These are phyloP conservation scores for Drosophila prosaltans DNA, from an alignment of 1,140 invertebrate species.

Conservation along the genomic window DNA sequence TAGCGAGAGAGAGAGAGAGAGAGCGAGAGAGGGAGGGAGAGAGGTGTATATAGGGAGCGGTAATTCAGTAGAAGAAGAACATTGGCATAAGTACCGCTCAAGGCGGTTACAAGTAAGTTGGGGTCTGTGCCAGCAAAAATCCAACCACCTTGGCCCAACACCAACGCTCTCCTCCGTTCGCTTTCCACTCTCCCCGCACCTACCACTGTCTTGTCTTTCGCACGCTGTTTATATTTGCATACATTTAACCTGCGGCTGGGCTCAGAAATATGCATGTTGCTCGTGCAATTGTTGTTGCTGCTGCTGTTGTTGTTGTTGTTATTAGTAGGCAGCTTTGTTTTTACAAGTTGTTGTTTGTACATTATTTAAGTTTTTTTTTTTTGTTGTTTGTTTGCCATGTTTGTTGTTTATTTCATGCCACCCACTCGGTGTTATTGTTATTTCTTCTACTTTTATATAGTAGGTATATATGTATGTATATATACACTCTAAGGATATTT, in stretches of 20 bases:
- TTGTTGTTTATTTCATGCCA: conserved; percentile 20
- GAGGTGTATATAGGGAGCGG: conserved; percentile 23
- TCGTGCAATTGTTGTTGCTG: conserved; percentile 42
- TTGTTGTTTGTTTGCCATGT: background rate
- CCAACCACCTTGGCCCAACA: background rate
- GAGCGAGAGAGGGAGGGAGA: too few relatives aligned
- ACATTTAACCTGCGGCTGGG: conserved; percentile 71
- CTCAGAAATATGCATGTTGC: conserved; percentile 43
- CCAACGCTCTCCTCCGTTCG: background rate
- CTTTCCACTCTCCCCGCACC: background rate
- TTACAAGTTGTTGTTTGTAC: conserved; percentile 62
- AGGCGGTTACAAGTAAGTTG: conserved; percentile 52
- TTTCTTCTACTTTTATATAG: background rate
- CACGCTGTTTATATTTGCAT: conserved; percentile 79
- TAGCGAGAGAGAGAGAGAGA: too few relatives aligned
- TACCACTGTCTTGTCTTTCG: conserved; percentile 50
- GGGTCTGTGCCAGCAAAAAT: background rate
- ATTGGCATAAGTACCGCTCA: conserved; percentile 71
- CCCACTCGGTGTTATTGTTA: conserved; percentile 3
- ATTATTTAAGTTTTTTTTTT: conserved; percentile 42
- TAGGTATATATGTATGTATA: background rate
- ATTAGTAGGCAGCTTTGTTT: conserved; percentile 64
- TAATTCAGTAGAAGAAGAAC: conserved; percentile 37
- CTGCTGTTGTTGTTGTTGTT: conserved; percentile 51
- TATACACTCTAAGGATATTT: conserved; percentile 36